Evolutionary conservation across 1,140 invertebrate species (phyloP).

Genomic region (Aphelinus certus): DNA sequence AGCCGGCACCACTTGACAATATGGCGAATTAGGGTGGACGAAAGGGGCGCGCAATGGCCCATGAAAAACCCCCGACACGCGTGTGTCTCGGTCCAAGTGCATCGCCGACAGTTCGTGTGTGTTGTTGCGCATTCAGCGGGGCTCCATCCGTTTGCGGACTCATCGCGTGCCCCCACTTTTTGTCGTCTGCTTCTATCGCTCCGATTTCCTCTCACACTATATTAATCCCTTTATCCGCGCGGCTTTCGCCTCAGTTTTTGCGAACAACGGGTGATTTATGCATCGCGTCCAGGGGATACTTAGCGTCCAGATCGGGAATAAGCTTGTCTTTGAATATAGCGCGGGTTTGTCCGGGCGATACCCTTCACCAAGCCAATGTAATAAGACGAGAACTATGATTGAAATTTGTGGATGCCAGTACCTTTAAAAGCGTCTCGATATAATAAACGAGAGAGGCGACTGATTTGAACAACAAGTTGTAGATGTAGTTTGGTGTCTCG

Average conservation of each 20-base stretch:
- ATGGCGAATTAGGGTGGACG: slow-evolving; percentile 45
- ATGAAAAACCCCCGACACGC: slow-evolving; percentile 27
- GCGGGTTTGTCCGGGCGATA: too few relatives aligned
- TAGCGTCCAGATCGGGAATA: too few relatives aligned
- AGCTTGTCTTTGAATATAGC: slow-evolving; percentile 7
- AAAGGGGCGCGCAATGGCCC: slow-evolving; percentile 28
- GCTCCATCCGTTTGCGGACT: slow-evolving; percentile 15
- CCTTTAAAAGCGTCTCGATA: too few relatives aligned
- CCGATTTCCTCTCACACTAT: slow-evolving; percentile 3
- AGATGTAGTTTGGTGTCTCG: too few relatives aligned
- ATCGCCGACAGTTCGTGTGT: slow-evolving; percentile 22
- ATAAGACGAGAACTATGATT: too few relatives aligned
- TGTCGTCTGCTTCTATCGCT: not conserved
- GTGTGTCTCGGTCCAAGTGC: slow-evolving; percentile 8
- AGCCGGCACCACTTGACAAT: slow-evolving; percentile 50
- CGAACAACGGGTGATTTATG: not conserved
- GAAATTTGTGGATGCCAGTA: too few relatives aligned
- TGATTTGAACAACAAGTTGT: too few relatives aligned
- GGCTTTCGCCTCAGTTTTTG: not conserved
- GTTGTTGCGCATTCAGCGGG: too few relatives aligned
- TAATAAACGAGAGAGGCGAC: too few relatives aligned
- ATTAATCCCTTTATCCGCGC: not conserved
- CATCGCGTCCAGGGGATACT: not conserved
- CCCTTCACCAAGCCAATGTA: too few relatives aligned
- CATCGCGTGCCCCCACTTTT: slow-evolving; percentile 25